Conservation (phyloP, 2,888 invertebrate species). For the Cynaeus angustus region DNA sequence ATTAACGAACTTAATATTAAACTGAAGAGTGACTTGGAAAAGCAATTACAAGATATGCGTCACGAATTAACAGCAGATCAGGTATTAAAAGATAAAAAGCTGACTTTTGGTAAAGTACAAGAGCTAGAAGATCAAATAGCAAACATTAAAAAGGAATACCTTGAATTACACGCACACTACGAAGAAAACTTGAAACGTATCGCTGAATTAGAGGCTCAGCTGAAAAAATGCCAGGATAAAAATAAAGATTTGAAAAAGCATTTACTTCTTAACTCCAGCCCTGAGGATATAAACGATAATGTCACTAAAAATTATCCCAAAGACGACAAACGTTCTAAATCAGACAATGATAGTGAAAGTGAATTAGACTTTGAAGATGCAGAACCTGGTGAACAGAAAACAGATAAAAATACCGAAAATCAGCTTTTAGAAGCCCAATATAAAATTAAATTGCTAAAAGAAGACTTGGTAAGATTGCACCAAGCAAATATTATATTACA, state of each 20-base stretch:
- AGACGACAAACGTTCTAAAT: neutral
- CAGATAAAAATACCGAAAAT: neutral
- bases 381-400: neutral
- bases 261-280: neutral
- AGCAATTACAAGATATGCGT: neutral
- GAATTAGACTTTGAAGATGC: neutral
- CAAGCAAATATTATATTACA: neutral
- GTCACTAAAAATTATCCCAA: neutral
- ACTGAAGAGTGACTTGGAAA: slow-evolving; percentile 9
- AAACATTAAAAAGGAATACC: neutral
- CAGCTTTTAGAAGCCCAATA: neutral
- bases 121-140: neutral
- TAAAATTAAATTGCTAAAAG: neutral
- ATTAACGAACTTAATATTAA: slow-evolving; percentile 6
- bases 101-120: no score
- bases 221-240: slow-evolving; percentile 18
- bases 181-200: slow-evolving; percentile 10
- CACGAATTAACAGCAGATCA: neutral
- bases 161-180: slow-evolving; percentile 2
- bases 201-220: slow-evolving; percentile 12
- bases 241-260: slow-evolving; percentile 12
- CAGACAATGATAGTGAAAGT: neutral
- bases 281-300: no score
- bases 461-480: neutral
- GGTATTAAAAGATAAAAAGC: neutral